These are phyloP conservation scores for Emesis furor DNA, from an alignment of 2,888 invertebrate species.

Conservation along the genomic window DNA sequence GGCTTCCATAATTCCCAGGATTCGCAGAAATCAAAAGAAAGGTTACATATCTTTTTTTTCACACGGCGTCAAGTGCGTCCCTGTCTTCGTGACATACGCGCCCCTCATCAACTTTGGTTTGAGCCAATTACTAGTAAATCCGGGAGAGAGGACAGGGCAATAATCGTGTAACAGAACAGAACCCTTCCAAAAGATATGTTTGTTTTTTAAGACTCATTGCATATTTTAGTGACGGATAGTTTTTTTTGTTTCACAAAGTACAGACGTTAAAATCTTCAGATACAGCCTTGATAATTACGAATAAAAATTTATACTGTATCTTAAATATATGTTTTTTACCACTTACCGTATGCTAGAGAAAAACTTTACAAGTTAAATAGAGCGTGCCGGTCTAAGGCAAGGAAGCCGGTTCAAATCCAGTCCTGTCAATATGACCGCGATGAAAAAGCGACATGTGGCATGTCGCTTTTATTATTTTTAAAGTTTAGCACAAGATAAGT, in stretches of 20 bases:
- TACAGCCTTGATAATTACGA: background rate
- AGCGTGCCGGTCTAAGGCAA: too few relatives aligned
- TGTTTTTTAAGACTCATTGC: conserved; percentile 15
- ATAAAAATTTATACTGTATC: too few relatives aligned
- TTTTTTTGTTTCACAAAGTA: background rate
- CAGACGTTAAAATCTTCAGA: background rate
- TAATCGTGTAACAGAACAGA: conserved; percentile 31
- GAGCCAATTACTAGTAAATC: conserved; percentile 41
- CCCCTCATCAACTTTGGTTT: conserved; percentile 44
- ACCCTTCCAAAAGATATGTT: conserved; percentile 22
- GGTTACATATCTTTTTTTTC: background rate
- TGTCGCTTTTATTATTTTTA: too few relatives aligned
- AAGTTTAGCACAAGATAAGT: too few relatives aligned
- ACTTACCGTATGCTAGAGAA: too few relatives aligned
- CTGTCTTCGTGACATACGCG: conserved; percentile 14
- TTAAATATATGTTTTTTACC: too few relatives aligned
- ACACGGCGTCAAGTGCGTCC: background rate
- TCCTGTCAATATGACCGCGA: too few relatives aligned
- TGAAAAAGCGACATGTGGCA: too few relatives aligned
- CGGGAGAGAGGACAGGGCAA: conserved; percentile 27
- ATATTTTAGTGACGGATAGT: background rate
- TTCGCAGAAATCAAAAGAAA: too few relatives aligned
- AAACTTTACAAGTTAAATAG: too few relatives aligned
- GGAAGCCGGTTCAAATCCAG: too few relatives aligned
- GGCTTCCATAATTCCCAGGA: too few relatives aligned